Percentiles rank a stretch among this genome's conserved stretches.
Conservation (phyloP, 2,797 vertebrate genomes). For the Tokudaia tokunoshimensis region DNA sequence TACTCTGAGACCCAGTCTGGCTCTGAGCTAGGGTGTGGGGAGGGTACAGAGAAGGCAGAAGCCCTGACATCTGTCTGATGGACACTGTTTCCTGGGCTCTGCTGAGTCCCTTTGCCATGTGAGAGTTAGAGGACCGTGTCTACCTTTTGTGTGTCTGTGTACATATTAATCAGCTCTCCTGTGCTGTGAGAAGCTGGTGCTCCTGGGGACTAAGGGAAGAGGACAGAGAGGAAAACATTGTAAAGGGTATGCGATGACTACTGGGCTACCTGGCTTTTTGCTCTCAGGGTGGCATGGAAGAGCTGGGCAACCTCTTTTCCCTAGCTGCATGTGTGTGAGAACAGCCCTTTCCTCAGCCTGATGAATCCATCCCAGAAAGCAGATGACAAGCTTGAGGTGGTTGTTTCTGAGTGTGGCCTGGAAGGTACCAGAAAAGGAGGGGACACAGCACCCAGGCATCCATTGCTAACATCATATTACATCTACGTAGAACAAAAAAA, state of each 20-base stretch:
- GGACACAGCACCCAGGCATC: not conserved
- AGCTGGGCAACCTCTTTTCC: too few species aligned
- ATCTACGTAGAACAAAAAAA: not conserved
- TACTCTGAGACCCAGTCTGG: not conserved
- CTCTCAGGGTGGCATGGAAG: accelerated
- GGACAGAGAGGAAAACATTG: not conserved
- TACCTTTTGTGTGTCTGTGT: not conserved
- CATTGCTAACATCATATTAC: not conserved
- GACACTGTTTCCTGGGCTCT: not conserved
- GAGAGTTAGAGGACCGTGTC: not conserved
- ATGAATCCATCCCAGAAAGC: not conserved
- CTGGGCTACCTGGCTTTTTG: not conserved
- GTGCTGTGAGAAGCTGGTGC: too few species aligned
- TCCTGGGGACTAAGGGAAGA: not conserved
- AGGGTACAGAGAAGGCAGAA: not conserved
- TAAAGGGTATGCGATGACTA: not conserved
- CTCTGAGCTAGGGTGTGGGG: too few species aligned
- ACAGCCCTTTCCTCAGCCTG: not conserved
- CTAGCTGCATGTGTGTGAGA: not conserved
- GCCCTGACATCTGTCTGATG: too few species aligned
- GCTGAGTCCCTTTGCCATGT: not conserved
- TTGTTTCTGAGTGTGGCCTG: accelerated
- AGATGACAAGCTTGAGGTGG: not conserved
- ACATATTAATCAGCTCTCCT: accelerated
- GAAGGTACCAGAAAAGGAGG: not conserved